Base-by-base conservation (phyloP, 2,888 invertebrate species). In the Aricia artaxerxes region DNA sequence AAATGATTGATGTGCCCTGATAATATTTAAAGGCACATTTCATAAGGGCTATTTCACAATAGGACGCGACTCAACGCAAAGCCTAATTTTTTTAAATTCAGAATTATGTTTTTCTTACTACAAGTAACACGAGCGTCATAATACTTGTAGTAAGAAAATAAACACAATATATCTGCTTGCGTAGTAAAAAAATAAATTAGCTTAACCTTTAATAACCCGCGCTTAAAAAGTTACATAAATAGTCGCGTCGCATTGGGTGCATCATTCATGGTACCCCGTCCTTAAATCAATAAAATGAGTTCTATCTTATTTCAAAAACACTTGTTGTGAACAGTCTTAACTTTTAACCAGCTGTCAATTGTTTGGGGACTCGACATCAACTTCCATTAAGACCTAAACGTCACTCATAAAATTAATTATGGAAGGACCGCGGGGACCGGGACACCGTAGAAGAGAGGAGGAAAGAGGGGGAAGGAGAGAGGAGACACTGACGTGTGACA, bases 401-500 rank as follows among this genome's bases (percentile, higher is more conserved):
- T 75, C 75, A 44, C 44, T 44, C 40, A 75, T 44, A 44, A 44
- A 69, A 75, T 44, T 75, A 75, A 75, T 75, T 24, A 75, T 44
- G 75, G 5, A 75, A 64, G 64, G 4, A n/a, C 16, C 44, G 31
- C 31, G 64, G 11, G 31, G 61, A 61, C n/a, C 61, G 61, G 2
- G 24, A 2, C 24, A 64, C 11, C 11, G 31, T 4, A 3, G 31
- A 31, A 9, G 24, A 24, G 57, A 4, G 64, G 3, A 13, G 24
- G 24, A 24, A n/a, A 7, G 24, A 61, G 9, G 49, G 11, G 24
- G 7, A 4, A 60, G 60, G 60, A 60, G 13, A 13, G 13, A 13
- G 5, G 35, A 35, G 31, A 69, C 35, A 35, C 69, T 69, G 75
- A 75, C 75, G 75, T 75, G 75, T 75, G 75, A 49, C 75, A 75